Evolutionary conservation across 2,797 vertebrate genomes (phyloP), one percentile per base, ranked within the genome.

Genomic region (Sebastes diploproa): DNA sequence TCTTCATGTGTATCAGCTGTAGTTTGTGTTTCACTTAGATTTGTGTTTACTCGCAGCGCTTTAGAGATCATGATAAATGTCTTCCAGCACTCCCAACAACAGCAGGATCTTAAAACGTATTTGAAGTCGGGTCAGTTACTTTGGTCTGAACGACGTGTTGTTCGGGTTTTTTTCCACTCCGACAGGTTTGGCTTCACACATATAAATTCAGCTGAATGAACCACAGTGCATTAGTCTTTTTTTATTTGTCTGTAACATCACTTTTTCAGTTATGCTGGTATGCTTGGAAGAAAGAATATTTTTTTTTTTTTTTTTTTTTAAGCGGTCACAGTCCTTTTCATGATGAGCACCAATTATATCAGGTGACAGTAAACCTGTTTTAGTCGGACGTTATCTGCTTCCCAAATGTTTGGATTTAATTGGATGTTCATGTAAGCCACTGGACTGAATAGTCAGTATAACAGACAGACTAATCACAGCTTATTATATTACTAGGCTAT

Each of bases 341-440:
- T 25, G 46, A 56, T 50, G 55, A 72, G 38, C 14, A 54, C 6
- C 22, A 62, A 23, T 75, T 69, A 65, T 7, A 4, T 2, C 2
- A 0, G 22, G 4, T 2, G 34, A 54, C 9, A 23, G 55, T 23
- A 29, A 50, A 36, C 16, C 20, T 25, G 22, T 62, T 61, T 62
- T 52, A 52, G 6, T 36, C 7, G 18, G 67, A 54, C 14, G 13
- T 54, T 72, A 56, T 78, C 69, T 73, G 34, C 52, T 65, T 50
- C 56, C 18, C 6, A 65, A 60, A 58, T 71, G 29, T 78, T 54
- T 78, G 42, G 27, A 55, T 71, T 75, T 62, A 72, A 75, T 72
- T 73, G 55, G 34, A 63, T 77, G 20, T 72, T 63, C 4, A 25
- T 42, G 7, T 75, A 29, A 69, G 30, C 50, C 58, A 10, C 13